Conservation (phyloP, 2,888 invertebrate species). For the Eutolmus rufibarbis region DNA sequence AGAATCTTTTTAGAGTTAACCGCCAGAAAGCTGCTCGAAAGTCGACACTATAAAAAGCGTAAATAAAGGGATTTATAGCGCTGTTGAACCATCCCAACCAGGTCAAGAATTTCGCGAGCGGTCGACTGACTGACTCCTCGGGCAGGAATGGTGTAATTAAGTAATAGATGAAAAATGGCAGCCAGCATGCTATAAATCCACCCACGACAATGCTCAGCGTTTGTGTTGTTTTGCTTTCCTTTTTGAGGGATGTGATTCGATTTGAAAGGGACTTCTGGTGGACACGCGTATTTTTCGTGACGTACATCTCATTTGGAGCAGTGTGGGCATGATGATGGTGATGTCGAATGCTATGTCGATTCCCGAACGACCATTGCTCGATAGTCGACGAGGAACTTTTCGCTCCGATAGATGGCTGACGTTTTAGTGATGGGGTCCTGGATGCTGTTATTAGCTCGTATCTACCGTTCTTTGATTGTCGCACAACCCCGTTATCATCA, state of each 20-base stretch:
- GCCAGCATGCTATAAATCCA: slow-evolving; percentile 87
- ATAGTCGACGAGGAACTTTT: slow-evolving; percentile 23
- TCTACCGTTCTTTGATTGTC: slow-evolving; percentile 45
- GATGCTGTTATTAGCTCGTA: slow-evolving; percentile 45
- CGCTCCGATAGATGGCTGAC: slow-evolving; percentile 26
- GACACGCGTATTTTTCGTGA: slow-evolving; percentile 50
- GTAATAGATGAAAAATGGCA: slow-evolving; percentile 86
- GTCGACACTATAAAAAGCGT: slow-evolving; percentile 88
- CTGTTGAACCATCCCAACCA: slow-evolving; percentile 93
- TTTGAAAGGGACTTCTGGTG: slow-evolving; percentile 60
- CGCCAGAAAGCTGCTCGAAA: slow-evolving; percentile 88
- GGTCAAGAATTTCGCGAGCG: slow-evolving; percentile 77
- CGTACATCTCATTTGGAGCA: not conserved
- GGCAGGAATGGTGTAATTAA: slow-evolving; percentile 80
- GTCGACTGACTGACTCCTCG: slow-evolving; percentile 67
- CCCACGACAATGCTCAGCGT: slow-evolving; percentile 87
- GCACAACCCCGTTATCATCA: slow-evolving; percentile 51
- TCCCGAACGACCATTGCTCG: slow-evolving; percentile 30
- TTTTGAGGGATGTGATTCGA: slow-evolving; percentile 73
- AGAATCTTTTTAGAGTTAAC: slow-evolving; percentile 67
- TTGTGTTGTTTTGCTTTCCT: slow-evolving; percentile 88
- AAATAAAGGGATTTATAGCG: slow-evolving; percentile 89
- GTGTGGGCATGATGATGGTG: not conserved
- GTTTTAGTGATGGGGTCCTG: slow-evolving; percentile 44
- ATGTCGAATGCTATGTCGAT: slow-evolving; percentile 35